Evolutionary conservation across 64 coral and sea anemone genomes (phyloP).

Genomic region (Catalaphyllia jardinei): DNA sequence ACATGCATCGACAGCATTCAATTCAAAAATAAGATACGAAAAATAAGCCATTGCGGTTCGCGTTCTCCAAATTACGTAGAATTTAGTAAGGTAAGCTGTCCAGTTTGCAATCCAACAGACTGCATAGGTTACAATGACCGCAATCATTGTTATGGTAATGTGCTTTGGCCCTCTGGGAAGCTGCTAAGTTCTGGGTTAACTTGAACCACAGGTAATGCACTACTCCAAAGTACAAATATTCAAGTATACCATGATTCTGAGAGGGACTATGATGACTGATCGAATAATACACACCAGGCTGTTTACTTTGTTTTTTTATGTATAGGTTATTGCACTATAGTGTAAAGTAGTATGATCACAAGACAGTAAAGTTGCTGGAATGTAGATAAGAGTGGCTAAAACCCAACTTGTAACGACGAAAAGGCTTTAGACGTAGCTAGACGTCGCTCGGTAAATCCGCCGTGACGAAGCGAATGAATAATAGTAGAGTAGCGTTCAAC

Average conservation of each 20-base stretch:
- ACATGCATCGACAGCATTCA: too few species aligned
- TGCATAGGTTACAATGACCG: not conserved
- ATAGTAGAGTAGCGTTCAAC: constrained; percentile 42
- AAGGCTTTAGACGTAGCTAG: not conserved
- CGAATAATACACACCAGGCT: constrained; percentile 10
- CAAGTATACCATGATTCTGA: constrained; percentile 14
- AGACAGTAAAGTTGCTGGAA: not conserved
- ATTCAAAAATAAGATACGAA: too few species aligned
- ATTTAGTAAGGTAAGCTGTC: not conserved
- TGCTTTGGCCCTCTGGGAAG: constrained; percentile 25
- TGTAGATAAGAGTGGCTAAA: not conserved
- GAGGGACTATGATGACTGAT: constrained; percentile 17
- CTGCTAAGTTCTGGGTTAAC: not conserved
- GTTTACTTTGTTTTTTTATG: constrained; percentile 25
- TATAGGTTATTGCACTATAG: not conserved
- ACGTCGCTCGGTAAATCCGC: not conserved
- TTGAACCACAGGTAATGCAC: constrained; percentile 27
- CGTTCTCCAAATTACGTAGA: too few species aligned
- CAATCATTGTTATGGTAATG: not conserved
- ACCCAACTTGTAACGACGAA: not conserved
- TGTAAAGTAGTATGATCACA: not conserved
- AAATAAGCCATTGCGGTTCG: too few species aligned
- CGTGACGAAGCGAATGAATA: not conserved
- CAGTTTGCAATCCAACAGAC: not conserved
- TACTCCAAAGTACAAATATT: constrained; percentile 19